Percentiles rank a stretch among this genome's conserved stretches.
phyloP scores from a whole-genome alignment of 2,113 vertebrate species.

The Bettongia penicillata region DNA sequence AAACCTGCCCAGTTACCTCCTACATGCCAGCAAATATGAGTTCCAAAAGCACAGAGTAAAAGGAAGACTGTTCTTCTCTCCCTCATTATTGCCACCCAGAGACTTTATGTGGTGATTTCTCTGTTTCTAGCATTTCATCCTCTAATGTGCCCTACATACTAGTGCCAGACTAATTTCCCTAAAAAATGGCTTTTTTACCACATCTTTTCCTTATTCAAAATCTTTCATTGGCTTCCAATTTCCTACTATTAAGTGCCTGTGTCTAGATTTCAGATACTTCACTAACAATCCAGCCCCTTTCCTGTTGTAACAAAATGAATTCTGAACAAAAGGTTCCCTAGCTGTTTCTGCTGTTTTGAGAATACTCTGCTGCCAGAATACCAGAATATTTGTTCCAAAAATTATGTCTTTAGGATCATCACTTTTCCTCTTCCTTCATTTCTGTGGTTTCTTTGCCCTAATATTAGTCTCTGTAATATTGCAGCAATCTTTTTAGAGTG shows the following conservation, averaged over 20 bases:
- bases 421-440: fast-evolving
- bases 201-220: not conserved
- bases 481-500: not conserved
- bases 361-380: not conserved
- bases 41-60: not conserved
- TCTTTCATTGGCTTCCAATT: conserved; percentile 7
- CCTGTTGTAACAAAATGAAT: not conserved
- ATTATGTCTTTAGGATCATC: not conserved
- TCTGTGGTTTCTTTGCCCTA: too few species aligned
- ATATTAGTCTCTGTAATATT: not conserved
- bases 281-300: not conserved
- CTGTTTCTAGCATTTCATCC: not conserved
- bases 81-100: not conserved
- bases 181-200: not conserved
- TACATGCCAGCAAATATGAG: conserved; percentile 7
- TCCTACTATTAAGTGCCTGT: not conserved
- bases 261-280: conserved; percentile 18
- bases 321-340: not conserved
- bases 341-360: not conserved
- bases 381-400: not conserved
- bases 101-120: not conserved
- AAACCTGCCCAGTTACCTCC: conserved; percentile 15
- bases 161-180: not conserved
- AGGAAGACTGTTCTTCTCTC: not conserved
- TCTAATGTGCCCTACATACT: not conserved